A percentile compares a stretch with the other conserved stretches of the same genome.
phyloP scores from a whole-genome alignment of 2,797 vertebrate genomes.

The Phataginus tetradactyla region DNA sequence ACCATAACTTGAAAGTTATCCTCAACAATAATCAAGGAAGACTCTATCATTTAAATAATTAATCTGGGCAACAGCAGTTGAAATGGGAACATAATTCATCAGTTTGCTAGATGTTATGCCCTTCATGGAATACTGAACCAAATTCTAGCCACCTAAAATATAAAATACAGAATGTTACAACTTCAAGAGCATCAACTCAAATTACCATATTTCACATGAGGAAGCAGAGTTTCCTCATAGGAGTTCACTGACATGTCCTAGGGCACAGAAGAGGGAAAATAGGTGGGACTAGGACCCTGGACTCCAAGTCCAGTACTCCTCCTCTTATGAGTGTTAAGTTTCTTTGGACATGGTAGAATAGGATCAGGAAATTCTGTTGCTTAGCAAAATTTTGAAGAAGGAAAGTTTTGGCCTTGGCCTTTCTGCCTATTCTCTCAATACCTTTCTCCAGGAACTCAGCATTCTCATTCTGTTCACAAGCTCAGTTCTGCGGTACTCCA shows the following conservation, averaged over 20 bases:
- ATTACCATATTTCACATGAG: not conserved
- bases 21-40: not conserved
- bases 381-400: not conserved
- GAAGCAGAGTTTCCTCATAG: not conserved
- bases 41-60: not conserved
- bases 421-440: not conserved
- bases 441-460: not conserved
- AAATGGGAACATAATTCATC: not conserved
- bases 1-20: not conserved
- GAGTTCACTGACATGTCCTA: not conserved
- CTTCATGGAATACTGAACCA: not conserved
- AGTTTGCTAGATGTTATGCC: not conserved
- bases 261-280: not conserved
- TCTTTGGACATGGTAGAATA: not conserved
- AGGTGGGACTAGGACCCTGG: not conserved
- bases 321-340: not conserved
- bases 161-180: not conserved
- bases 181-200: not conserved
- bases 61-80: not conserved
- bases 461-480: not conserved
- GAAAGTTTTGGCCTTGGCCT: not conserved
- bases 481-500: not conserved
- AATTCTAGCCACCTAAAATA: not conserved
- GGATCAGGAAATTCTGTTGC: not conserved
- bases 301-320: not conserved